Percentiles rank a stretch among this genome's conserved stretches.
Conservation (phyloP, 2,797 vertebrate genomes). For the Anniella stebbinsi region DNA sequence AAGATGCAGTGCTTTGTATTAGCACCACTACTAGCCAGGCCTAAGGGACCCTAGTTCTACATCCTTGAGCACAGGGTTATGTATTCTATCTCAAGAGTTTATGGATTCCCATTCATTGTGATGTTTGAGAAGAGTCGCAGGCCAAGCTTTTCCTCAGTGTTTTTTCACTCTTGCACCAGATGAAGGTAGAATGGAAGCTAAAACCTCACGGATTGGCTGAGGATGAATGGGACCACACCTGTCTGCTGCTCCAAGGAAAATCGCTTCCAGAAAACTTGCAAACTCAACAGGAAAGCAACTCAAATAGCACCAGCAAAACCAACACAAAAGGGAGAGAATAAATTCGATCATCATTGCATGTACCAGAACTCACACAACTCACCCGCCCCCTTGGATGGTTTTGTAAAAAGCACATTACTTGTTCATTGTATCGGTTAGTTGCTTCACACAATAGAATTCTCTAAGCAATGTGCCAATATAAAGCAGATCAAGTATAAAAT, state of each 20-base stretch:
- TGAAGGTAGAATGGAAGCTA: slow-evolving; percentile 55
- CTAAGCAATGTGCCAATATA: not conserved
- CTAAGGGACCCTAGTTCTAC: accelerated
- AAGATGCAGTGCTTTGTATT: not conserved
- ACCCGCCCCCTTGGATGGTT: no score
- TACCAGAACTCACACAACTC: not conserved
- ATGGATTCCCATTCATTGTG: not conserved
- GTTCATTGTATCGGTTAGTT: not conserved
- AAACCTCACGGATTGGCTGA: slow-evolving; percentile 45
- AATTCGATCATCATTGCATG: not conserved
- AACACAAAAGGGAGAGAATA: not conserved
- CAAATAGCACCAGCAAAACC: not conserved
- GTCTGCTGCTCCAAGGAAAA: slow-evolving; percentile 34
- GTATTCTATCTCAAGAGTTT: not conserved
- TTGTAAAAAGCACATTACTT: not conserved
- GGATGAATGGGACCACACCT: not conserved
- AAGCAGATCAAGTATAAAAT: not conserved
- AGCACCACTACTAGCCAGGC: not conserved
- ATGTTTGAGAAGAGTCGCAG: slow-evolving; percentile 3
- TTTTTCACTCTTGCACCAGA: not conserved
- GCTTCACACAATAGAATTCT: not conserved
- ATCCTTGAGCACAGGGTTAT: not conserved
- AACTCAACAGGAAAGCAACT: slow-evolving; percentile 26
- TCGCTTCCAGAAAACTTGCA: slow-evolving; percentile 1
- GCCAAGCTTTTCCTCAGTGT: not conserved